Conservation (phyloP, 2,888 invertebrate genomes). For the Epinotia nisella region DNA sequence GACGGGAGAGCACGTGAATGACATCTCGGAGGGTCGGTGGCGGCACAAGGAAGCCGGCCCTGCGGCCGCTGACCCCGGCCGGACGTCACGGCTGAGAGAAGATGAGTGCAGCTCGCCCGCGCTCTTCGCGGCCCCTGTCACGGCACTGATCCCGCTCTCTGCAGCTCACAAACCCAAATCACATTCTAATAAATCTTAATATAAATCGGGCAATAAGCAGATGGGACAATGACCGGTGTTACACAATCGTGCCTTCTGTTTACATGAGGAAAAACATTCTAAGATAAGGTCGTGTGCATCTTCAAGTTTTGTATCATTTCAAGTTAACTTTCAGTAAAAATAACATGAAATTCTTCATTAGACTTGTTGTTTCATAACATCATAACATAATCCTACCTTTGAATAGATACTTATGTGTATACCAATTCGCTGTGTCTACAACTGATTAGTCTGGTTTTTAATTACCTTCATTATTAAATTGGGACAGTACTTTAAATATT, state of each 20-base stretch:
- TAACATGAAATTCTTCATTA: neutral
- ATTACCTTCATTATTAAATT: no score
- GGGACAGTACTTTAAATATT: no score
- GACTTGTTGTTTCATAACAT: neutral
- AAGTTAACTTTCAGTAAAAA: neutral
- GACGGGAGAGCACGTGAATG: slow-evolving; percentile 66
- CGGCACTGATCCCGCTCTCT: slow-evolving; percentile 41
- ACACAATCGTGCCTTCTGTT: slow-evolving; percentile 27
- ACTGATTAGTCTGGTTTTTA: neutral
- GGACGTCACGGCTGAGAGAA: slow-evolving; percentile 79
- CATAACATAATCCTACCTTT: neutral
- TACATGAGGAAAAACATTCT: slow-evolving; percentile 23
- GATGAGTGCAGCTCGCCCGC: slow-evolving; percentile 65
- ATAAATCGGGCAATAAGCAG: slow-evolving; percentile 38
- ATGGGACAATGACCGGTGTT: slow-evolving; percentile 28
- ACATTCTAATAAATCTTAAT: slow-evolving; percentile 41
- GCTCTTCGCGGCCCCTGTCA: slow-evolving; percentile 41
- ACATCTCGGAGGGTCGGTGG: slow-evolving; percentile 76
- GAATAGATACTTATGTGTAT: no score
- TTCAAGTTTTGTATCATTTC: slow-evolving; percentile 8
- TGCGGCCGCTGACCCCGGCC: slow-evolving; percentile 81
- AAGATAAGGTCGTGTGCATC: slow-evolving; percentile 20
- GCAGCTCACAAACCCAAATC: slow-evolving; percentile 42
- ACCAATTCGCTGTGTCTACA: no score
- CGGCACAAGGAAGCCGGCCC: slow-evolving; percentile 75